Evolutionary conservation across 2,888 invertebrate species (phyloP), one percentile per base, ranked within the genome.

Genomic region (Monoplex corrugatus): DNA sequence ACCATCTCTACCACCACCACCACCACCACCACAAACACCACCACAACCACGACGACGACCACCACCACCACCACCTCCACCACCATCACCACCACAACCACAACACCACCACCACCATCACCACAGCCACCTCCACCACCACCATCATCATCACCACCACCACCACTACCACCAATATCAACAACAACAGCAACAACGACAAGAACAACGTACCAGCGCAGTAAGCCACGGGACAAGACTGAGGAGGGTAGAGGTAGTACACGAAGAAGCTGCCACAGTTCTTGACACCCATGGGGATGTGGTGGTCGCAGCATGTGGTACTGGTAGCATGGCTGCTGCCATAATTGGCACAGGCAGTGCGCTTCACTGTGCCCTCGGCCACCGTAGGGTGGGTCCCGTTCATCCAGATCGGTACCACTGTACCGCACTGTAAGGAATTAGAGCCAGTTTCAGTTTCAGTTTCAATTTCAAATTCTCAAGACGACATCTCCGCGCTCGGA

Each of bases 371-470:
- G 19, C 43, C 83, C n/a, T 90, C 90, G 32, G 32, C 80, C 1
- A 78, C 78, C 28, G 68, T 75, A 2, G 91, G 91, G 44, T 91
- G 89, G 16, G 75, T 80, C 28, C 91, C 90, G 68, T 86, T 83
- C 87, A 91, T 23, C 91, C 91, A 91, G 35, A 91, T 90, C 16
- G 91, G 91, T 43, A 88, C 89, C 57, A 89, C 85, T 0, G 91
- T 91, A 0, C 91, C 91, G 83, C 91, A 91, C 32, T 89, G 84
- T 35, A n/a, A n/a, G n/a, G n/a, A n/a, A n/a, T n/a, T n/a, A n/a
- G n/a, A n/a, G n/a, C n/a, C n/a, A n/a, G n/a, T n/a, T n/a, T n/a
- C n/a, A n/a, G n/a, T n/a, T n/a, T n/a, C n/a, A n/a, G n/a, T n/a
- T n/a, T n/a, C n/a, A n/a, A n/a, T n/a, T n/a, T n/a, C n/a, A n/a